Base-by-base conservation (phyloP, 35 echinoderm and acorn worm species). In the Amphiura filiformis region DNA sequence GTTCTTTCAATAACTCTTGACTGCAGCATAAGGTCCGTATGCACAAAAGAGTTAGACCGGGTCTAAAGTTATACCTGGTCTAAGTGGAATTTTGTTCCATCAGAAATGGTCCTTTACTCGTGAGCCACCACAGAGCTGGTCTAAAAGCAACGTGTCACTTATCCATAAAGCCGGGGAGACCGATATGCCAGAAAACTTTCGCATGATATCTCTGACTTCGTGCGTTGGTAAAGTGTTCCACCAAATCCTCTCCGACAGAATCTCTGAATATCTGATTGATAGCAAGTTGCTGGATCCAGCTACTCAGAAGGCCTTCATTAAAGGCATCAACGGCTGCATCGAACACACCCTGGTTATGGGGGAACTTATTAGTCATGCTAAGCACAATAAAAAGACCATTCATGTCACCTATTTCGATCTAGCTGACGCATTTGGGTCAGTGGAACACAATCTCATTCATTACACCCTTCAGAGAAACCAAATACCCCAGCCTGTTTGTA, bases 371-470 rank as follows among this genome's bases (percentile, higher is more conserved):
- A 38, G 18, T 12, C 56, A 86, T 31, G 57, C 57, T 20, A 77
- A 36, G 76, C 11, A 26, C 35, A 86, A 76, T 37, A 18, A 86
- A 37, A 23, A 34, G 20, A 86, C 84, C 0, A 4, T 76, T 1
- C 65, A 86, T n/a, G 38, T 86, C 4, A 86, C 84, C 20, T 86
- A 20, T 36, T 86, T 86, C 32, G 84, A 86, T 31, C 37, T 86
- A 33, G 64, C 57, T 11, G 84, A 86, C 32, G 84, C 84, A 9
- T 86, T 86, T 36, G 81, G 81, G 0, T 61, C n/a, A 30, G 84
- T 86, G 0, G 61, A 56, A 61, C 57, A 76, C 36, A 26, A 22
- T 11, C 22, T 76, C 3, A 86, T 86, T 36, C 9, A 26, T 2
- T 22, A 14, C 12, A 37, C 84, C 35, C 12, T 75, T 9, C 2